Percentiles rank a stretch among this genome's conserved stretches.
Evolutionary conservation across 1,140 invertebrate genomes (phyloP).

Genomic region (Physella acuta): DNA sequence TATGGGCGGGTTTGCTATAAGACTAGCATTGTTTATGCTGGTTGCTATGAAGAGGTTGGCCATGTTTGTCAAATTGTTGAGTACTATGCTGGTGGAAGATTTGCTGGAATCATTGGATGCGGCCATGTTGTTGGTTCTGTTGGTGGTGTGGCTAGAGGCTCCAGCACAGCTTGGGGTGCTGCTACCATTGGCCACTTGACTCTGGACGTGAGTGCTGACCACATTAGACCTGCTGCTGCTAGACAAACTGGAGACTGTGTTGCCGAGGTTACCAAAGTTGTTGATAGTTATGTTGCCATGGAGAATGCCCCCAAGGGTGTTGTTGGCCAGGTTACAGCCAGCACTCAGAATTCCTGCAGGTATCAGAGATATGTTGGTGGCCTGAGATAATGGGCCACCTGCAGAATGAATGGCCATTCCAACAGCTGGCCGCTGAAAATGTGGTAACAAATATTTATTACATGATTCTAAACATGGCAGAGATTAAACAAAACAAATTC

Average conservation of each 20-base stretch:
- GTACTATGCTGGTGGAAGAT: neutral
- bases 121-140: neutral
- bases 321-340: constrained; percentile 13
- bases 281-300: constrained; percentile 4
- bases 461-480: no score
- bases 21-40: constrained; percentile 6
- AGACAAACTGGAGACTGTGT: neutral
- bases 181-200: neutral
- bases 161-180: neutral
- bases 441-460: no score
- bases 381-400: constrained; percentile 1
- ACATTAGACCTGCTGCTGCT: constrained; percentile 3
- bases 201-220: no score
- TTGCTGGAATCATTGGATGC: neutral
- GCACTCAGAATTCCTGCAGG: constrained; percentile 15
- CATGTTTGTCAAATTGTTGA: constrained; percentile 3
- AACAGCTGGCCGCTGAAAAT: constrained; percentile 13
- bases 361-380: constrained; percentile 17
- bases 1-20: no score
- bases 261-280: neutral
- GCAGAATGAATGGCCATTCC: constrained; percentile 19
- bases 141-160: neutral
- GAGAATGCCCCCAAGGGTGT: neutral
- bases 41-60: neutral
- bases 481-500: no score